phyloP scores from a whole-genome alignment of 2,888 invertebrate genomes.

The Macroteleia sp. region DNA sequence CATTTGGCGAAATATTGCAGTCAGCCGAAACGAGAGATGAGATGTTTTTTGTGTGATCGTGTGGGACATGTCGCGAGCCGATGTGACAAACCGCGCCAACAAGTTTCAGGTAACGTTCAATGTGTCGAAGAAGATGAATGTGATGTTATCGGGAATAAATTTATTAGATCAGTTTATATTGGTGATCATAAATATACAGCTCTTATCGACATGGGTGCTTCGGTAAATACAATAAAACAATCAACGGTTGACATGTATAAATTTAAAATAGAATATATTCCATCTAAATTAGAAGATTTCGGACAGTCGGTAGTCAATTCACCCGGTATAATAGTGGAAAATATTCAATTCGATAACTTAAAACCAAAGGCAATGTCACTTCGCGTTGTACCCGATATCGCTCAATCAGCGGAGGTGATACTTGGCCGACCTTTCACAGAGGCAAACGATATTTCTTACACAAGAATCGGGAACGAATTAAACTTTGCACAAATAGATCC shows the following conservation, averaged over 20 bases:
- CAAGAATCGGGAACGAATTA: background rate
- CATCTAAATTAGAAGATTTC: no score
- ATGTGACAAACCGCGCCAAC: constrained; percentile 5
- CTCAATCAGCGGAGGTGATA: constrained; percentile 2
- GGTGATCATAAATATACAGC: background rate
- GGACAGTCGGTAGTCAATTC: background rate
- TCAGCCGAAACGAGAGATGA: background rate
- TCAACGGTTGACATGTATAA: background rate
- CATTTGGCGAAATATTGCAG: background rate
- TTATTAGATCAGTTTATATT: background rate
- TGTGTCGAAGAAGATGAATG: background rate
- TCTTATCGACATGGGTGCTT: constrained; percentile 27
- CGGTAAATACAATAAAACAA: constrained; percentile 7
- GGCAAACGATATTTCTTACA: constrained; percentile 3
- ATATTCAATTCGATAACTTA: background rate
- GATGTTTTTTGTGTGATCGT: background rate
- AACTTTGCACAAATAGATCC: background rate
- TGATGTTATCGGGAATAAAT: background rate
- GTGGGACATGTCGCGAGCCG: constrained; percentile 9
- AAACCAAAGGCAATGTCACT: background rate
- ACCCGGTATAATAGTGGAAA: background rate
- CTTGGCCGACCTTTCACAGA: constrained; percentile 23
- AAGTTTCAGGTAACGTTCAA: background rate
- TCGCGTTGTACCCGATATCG: background rate
- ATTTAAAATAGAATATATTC: background rate